phyloP scores from a whole-genome alignment of 2,113 vertebrate genomes.

The Sorex araneus region DNA sequence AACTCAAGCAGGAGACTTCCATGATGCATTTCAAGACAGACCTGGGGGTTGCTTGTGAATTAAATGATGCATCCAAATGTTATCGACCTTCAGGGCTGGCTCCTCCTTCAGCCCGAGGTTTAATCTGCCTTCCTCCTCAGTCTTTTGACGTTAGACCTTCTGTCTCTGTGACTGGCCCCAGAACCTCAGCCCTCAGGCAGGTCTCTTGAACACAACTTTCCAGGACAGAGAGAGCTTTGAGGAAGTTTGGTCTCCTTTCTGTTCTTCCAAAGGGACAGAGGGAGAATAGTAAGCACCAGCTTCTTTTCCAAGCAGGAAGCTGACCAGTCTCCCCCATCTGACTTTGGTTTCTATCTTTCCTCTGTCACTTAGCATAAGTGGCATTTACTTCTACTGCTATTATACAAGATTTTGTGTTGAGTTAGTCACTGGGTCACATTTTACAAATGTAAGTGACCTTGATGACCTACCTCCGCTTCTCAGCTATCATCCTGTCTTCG shows the following conservation, averaged over 20 bases:
- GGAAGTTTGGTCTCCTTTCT: background rate
- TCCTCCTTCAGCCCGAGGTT: background rate
- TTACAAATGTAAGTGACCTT: constrained; percentile 64
- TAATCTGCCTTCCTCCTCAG: background rate
- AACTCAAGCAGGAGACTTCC: background rate
- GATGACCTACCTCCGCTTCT: constrained; percentile 40
- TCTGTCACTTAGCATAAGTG: constrained; percentile 41
- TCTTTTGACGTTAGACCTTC: background rate
- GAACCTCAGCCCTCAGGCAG: background rate
- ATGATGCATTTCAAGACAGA: background rate
- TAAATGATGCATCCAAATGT: background rate
- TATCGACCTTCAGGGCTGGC: background rate
- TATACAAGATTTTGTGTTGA: constrained; percentile 70
- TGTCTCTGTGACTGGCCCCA: background rate
- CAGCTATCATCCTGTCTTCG: constrained; percentile 13
- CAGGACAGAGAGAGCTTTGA: background rate
- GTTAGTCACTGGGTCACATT: constrained; percentile 56
- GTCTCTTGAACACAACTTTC: background rate
- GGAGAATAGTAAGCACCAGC: background rate
- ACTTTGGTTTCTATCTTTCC: constrained; percentile 8
- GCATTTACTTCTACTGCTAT: background rate
- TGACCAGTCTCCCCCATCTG: constrained; percentile 12
- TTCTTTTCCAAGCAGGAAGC: background rate
- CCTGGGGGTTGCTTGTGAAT: constrained; percentile 8
- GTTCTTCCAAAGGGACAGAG: background rate